These are phyloP conservation scores for Watsonalla cultraria DNA, from an alignment of 2,888 invertebrate species.

Conservation along the genomic window DNA sequence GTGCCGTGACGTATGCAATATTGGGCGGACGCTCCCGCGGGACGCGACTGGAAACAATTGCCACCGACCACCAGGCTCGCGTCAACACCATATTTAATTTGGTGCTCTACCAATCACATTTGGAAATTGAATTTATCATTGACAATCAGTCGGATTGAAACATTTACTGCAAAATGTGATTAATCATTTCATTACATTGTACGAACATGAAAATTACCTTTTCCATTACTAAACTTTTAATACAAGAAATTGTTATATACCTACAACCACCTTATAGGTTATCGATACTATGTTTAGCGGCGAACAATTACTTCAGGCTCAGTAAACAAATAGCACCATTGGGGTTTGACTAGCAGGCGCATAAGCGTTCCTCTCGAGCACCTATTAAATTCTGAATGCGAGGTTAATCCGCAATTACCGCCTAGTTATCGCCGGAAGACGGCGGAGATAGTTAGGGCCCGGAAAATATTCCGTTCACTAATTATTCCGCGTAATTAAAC, in stretches of 20 bases:
- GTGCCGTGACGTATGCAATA: constrained; percentile 59
- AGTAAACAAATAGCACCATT: constrained; percentile 67
- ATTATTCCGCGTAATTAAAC: constrained; percentile 80
- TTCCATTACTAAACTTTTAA: background rate
- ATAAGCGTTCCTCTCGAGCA: constrained; percentile 52
- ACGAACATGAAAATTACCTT: constrained; percentile 5
- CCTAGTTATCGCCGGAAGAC: constrained; percentile 78
- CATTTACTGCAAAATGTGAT: no score
- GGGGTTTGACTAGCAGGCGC: constrained; percentile 46
- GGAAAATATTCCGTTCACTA: constrained; percentile 79
- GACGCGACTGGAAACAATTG: constrained; percentile 48
- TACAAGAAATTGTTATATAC: background rate
- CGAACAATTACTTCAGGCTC: constrained; percentile 64
- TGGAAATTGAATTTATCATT: background rate
- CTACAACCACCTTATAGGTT: constrained; percentile 8
- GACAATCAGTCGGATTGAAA: no score
- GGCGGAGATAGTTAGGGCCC: constrained; percentile 77
- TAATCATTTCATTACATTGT: background rate
- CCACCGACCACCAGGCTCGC: constrained; percentile 29
- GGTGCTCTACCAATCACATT: background rate
- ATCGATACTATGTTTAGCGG: constrained; percentile 47
- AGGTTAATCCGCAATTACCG: constrained; percentile 77
- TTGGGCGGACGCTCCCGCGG: constrained; percentile 40
- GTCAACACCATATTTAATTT: constrained; percentile 31
- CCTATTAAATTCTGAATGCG: constrained; percentile 76